phyloP scores from a whole-genome alignment of 2,797 vertebrate species.

The Pelochelys cantorii region DNA sequence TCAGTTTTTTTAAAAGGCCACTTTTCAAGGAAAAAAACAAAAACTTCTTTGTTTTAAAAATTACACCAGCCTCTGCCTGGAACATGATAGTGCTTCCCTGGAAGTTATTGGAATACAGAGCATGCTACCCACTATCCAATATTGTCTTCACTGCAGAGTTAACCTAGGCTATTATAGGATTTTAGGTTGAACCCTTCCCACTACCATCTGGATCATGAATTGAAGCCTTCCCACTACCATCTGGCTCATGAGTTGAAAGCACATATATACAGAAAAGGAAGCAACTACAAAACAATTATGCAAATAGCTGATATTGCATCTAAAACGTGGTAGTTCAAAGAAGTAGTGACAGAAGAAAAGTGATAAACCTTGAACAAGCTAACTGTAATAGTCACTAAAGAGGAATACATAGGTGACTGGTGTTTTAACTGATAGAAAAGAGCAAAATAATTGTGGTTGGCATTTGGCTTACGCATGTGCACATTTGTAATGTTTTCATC shows the following conservation, averaged over 20 bases:
- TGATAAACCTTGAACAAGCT: not conserved
- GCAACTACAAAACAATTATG: not conserved
- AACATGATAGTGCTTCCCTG: not conserved
- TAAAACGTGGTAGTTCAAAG: not conserved
- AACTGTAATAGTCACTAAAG: accelerated
- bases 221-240: too few species aligned
- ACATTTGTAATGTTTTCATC: not conserved
- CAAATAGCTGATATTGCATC: not conserved
- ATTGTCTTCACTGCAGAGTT: not conserved
- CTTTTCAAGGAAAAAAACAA: not conserved
- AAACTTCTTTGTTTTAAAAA: not conserved
- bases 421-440: not conserved
- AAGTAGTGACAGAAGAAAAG: not conserved
- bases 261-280: not conserved
- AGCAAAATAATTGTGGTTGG: not conserved
- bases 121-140: not conserved
- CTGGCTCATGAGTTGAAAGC: not conserved
- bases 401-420: not conserved
- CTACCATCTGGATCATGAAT: not conserved
- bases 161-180: too few species aligned
- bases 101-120: not conserved
- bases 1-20: not conserved
- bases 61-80: not conserved
- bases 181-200: too few species aligned
- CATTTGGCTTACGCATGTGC: not conserved